phyloP scores from a whole-genome alignment of 1,140 invertebrate species.

The Metaphire vulgaris region DNA sequence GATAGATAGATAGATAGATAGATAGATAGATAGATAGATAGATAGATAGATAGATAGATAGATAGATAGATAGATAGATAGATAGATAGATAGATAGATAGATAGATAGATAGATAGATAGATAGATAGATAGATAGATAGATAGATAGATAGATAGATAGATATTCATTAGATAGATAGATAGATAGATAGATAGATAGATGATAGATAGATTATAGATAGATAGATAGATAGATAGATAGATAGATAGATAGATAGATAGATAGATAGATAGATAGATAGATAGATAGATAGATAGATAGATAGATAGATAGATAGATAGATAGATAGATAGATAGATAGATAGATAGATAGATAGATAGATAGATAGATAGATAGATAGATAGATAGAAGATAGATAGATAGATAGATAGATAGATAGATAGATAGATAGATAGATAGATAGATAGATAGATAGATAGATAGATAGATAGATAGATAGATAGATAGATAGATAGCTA shows the following conservation, averaged over 20 bases:
- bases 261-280: neutral
- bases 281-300: constrained; percentile 3
- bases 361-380: neutral
- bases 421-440: neutral
- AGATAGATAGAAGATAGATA: neutral
- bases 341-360: constrained; percentile 1
- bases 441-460: neutral
- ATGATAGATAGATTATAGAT: no score
- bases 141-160: neutral
- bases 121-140: neutral
- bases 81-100: neutral
- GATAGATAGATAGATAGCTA: neutral
- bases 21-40: neutral
- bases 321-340: constrained; percentile 1
- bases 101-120: neutral
- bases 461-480: neutral
- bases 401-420: constrained; percentile 1
- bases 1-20: neutral
- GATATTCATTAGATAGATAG: no score
- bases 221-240: neutral
- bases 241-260: neutral
- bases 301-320: constrained; percentile 1
- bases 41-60: neutral
- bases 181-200: neutral
- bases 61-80: neutral